Conservation (phyloP, 2,888 invertebrate species). For the Apoda limacodes region DNA sequence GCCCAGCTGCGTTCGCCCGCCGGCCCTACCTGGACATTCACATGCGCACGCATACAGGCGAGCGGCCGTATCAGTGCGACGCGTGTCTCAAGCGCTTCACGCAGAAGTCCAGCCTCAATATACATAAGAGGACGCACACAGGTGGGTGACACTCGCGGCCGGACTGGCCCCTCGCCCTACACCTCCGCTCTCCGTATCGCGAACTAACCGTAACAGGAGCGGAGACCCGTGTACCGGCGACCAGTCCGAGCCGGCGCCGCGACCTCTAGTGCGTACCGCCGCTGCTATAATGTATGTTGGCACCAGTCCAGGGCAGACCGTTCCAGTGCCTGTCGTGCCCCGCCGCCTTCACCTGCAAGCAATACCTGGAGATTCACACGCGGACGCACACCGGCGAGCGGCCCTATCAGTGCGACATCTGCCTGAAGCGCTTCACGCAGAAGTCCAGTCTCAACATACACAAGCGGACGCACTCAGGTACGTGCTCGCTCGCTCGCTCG, state of each 20-base stretch:
- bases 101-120: constrained; percentile 85
- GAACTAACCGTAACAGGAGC: constrained; percentile 35
- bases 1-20: constrained; percentile 62
- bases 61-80: constrained; percentile 76
- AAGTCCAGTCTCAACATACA: constrained; percentile 86
- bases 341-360: constrained; percentile 71
- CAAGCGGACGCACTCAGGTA: constrained; percentile 81
- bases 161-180: constrained; percentile 51
- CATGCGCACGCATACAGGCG: constrained; percentile 71
- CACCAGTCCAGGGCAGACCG: constrained; percentile 70
- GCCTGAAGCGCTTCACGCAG: constrained; percentile 84
- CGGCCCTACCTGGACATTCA: constrained; percentile 65
- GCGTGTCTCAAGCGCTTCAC: constrained; percentile 83
- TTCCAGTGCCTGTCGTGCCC: constrained; percentile 72
- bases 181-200: constrained; percentile 27
- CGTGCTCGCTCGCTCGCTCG: constrained; percentile 28
- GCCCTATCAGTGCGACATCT: constrained; percentile 78
- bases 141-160: constrained; percentile 67
- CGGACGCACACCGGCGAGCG: constrained; percentile 71
- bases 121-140: constrained; percentile 83
- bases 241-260: constrained; percentile 65
- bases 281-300: constrained; percentile 67
- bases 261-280: constrained; percentile 53
- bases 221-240: constrained; percentile 60
- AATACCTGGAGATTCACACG: constrained; percentile 73